Evolutionary conservation across 2,797 vertebrate species (phyloP), one percentile per base, ranked within the genome.

Genomic region (Hafferia zeledoni): DNA sequence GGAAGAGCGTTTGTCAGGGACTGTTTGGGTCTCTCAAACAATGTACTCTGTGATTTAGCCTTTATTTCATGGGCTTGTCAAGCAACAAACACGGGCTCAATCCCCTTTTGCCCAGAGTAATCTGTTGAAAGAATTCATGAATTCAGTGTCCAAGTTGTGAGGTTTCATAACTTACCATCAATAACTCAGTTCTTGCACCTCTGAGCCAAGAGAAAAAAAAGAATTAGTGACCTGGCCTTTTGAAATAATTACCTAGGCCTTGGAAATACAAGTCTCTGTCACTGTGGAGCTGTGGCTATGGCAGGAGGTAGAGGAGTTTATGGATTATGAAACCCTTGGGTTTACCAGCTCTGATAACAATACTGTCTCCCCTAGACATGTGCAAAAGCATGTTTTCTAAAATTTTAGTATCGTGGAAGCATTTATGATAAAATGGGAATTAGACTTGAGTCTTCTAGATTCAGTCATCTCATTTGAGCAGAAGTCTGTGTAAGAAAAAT

Each of bases 111-210:
- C 24, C 23, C 31, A 24, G 33, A 44, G 19, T 23, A 25, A 24
- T 39, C 37, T 82, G 1, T 50, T 7, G 0, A 0, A 0, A 15
- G 19, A 7, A 3, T 69, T 30, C 17, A 16, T 14, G 3, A 41
- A 11, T 59, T 53, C n/a, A n/a, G 4, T 12, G 4, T 71, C 64
- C 49, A 64, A 6, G 19, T 20, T 1, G 1, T 31, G 65, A 52
- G 10, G 17, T 76, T 74, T 64, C 8, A 5, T 68, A 68, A 56
- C 3, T 31, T 88, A 12, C 5, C 35, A 46, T 27, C 27, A 0
- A 0, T 22, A 55, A 8, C 27, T 46, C 23, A 23, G 15, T 30
- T 83, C 1, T 2, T 68, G 37, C 13, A 39, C 10, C 14, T 47
- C 1, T 56, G 37, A 89, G 6, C 13, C 78, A 82, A 78, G 56